Evolutionary conservation across 2,888 invertebrate species (phyloP).

Genomic region (Mongoloraphidia duomilia): DNA sequence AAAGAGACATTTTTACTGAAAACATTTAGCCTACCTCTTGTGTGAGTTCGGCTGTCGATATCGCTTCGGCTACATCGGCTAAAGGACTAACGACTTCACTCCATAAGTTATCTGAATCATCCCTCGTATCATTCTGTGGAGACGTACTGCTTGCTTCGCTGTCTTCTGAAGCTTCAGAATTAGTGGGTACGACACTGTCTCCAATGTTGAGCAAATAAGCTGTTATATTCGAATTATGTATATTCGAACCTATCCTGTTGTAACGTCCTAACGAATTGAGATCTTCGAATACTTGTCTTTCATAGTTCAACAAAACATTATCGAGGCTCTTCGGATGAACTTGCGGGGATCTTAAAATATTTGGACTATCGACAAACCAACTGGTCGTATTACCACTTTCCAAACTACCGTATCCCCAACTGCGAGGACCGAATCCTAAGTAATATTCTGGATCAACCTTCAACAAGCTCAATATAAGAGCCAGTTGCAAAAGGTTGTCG

Average conservation of each 20-base stretch:
- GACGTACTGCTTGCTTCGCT: constrained; percentile 19
- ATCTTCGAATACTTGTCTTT: constrained; percentile 57
- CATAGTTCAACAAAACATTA: constrained; percentile 53
- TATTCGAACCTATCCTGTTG: constrained; percentile 33
- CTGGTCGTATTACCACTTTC: constrained; percentile 54
- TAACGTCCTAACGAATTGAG: constrained; percentile 54
- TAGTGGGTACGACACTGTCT: constrained; percentile 1
- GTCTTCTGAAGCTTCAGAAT: constrained; percentile 19
- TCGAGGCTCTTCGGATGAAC: constrained; percentile 61
- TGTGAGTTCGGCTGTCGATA: constrained; percentile 29
- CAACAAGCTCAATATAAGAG: constrained; percentile 65
- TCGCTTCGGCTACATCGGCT: neutral
- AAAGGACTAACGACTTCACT: constrained; percentile 4
- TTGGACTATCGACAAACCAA: constrained; percentile 44
- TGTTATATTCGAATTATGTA: constrained; percentile 36
- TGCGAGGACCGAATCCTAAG: constrained; percentile 36
- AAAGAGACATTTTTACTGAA: constrained; percentile 2
- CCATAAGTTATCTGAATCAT: constrained; percentile 27
- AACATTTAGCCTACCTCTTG: constrained; percentile 32
- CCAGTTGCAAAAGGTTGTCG: constrained; percentile 67
- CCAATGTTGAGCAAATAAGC: constrained; percentile 48
- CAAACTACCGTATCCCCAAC: constrained; percentile 21
- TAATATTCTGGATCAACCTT: constrained; percentile 61
- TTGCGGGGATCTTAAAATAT: constrained; percentile 42
- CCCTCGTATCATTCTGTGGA: constrained; percentile 28